Percentiles rank a stretch among this genome's conserved stretches.
Evolutionary conservation across 2,888 invertebrate species (phyloP).

Genomic region (Melanotus villosus): DNA sequence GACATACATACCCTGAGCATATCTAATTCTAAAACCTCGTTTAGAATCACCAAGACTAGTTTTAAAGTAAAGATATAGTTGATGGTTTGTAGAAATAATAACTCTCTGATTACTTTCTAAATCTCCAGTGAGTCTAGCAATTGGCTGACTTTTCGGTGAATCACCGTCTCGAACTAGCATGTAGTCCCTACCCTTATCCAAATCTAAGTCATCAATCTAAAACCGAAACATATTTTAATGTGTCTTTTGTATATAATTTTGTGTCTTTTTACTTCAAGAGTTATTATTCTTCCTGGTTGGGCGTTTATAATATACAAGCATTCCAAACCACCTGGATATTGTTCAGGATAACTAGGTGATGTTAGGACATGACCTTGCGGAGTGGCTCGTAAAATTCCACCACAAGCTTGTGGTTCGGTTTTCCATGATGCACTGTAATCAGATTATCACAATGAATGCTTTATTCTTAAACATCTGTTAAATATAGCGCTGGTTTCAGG

Average conservation of each 20-base stretch:
- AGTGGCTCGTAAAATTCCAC: conserved; percentile 88
- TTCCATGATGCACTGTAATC: conserved; percentile 86
- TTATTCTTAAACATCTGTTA: too few relatives aligned
- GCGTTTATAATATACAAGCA: conserved; percentile 94
- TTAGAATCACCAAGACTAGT: conserved; percentile 91
- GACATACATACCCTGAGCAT: conserved; percentile 77
- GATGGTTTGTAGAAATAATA: conserved; percentile 91
- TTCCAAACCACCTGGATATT: conserved; percentile 96
- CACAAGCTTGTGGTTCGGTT: conserved; percentile 94
- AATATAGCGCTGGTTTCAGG: too few relatives aligned
- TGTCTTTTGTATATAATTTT: neutral
- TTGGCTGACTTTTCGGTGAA: conserved; percentile 86
- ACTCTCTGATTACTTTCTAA: conserved; percentile 83
- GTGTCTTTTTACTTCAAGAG: conserved; percentile 78
- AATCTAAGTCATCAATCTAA: conserved; percentile 85
- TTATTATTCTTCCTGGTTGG: conserved; percentile 91
- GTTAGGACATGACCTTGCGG: conserved; percentile 90
- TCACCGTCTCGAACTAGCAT: conserved; percentile 93
- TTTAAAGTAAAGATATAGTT: conserved; percentile 92
- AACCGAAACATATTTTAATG: conserved; percentile 33
- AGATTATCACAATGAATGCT: too few relatives aligned
- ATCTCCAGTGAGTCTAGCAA: conserved; percentile 87
- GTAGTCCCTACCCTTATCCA: conserved; percentile 87
- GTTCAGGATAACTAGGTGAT: conserved; percentile 93
- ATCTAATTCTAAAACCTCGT: conserved; percentile 92